A percentile compares a stretch with the other conserved stretches of the same genome.
These are phyloP conservation scores for Rhynchonycteris naso DNA, from an alignment of 2,797 vertebrate genomes.

Conservation along the genomic window DNA sequence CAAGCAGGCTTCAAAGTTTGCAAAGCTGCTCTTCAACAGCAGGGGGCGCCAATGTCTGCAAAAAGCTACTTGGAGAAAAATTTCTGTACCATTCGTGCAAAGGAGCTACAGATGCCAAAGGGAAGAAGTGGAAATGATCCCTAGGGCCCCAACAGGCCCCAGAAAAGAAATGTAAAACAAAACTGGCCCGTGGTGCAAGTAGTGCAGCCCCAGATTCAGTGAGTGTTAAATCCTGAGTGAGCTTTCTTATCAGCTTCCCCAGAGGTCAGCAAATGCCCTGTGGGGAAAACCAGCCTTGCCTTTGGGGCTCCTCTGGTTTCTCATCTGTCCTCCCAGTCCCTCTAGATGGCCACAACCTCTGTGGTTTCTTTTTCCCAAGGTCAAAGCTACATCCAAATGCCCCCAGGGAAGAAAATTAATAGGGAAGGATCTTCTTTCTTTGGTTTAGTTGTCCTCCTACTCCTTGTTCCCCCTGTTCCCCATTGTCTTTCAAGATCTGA, in stretches of 20 bases:
- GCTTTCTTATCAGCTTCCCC: not conserved
- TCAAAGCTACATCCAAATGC: not conserved
- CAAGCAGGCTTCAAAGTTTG: not conserved
- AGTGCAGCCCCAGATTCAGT: not conserved
- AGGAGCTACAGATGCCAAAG: not conserved
- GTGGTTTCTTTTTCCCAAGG: not conserved
- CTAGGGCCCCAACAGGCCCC: not conserved
- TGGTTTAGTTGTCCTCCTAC: not conserved
- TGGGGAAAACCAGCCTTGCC: not conserved
- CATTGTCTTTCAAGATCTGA: not conserved
- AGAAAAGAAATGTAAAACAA: not conserved
- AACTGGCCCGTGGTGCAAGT: not conserved
- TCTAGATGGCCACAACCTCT: not conserved
- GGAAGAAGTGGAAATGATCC: not conserved
- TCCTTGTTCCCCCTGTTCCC: not conserved
- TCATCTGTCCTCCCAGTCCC: not conserved
- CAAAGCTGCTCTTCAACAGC: constrained; percentile 11
- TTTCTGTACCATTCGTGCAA: too few relatives aligned
- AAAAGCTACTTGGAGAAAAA: not conserved
- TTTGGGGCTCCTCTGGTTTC: not conserved
- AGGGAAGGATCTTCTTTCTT: not conserved
- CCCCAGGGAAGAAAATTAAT: not conserved
- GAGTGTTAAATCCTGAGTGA: not conserved
- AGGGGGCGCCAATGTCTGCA: constrained; percentile 61
- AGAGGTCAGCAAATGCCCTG: not conserved